These are phyloP conservation scores for Solea solea DNA, from an alignment of 2,113 vertebrate species.

Conservation along the genomic window DNA sequence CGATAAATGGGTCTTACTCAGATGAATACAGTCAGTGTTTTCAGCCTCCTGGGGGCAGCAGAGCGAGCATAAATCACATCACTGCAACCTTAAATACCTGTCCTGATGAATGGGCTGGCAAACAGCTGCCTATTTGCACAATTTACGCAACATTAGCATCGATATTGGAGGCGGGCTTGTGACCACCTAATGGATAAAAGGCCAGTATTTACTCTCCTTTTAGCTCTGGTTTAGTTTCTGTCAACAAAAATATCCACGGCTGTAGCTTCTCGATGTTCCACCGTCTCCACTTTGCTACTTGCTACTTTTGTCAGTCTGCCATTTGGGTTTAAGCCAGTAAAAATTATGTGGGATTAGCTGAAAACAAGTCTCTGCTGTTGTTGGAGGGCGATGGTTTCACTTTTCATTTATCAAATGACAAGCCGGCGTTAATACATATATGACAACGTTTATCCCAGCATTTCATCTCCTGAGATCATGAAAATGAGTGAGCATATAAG, in stretches of 20 bases:
- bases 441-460: not conserved
- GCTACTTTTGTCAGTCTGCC: no score
- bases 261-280: not conserved
- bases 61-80: not conserved
- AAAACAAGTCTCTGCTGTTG: not conserved
- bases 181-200: not conserved
- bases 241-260: not conserved
- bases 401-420: not conserved
- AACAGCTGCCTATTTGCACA: not conserved
- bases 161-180: no score
- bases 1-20: no score
- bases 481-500: not conserved
- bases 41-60: not conserved
- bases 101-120: not conserved
- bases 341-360: not conserved
- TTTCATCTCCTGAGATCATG: not conserved
- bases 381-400: not conserved
- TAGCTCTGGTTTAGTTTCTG: not conserved
- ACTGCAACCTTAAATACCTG: not conserved
- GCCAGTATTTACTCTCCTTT: not conserved
- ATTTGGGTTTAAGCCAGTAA: not conserved
- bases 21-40: no score
- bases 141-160: not conserved
- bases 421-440: not conserved
- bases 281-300: not conserved